These are phyloP conservation scores for Brachirus orientalis DNA, from an alignment of 2,113 vertebrate species.

Conservation along the genomic window DNA sequence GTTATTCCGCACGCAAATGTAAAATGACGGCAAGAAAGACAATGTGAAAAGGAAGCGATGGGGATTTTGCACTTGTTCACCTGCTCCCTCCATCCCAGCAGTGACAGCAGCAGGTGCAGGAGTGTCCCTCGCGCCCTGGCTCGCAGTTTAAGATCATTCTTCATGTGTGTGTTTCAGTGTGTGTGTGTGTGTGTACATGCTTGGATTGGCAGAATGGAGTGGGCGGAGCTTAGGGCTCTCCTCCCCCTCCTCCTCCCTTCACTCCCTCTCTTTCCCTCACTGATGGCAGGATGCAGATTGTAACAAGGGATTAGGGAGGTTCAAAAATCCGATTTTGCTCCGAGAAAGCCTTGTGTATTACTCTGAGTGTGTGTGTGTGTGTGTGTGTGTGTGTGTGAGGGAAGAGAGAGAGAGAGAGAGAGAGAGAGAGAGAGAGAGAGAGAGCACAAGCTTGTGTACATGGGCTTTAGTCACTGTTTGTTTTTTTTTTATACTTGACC, in stretches of 20 bases:
- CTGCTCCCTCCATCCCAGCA: constrained; percentile 71
- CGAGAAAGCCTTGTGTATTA: constrained; percentile 85
- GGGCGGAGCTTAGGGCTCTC: constrained; percentile 51
- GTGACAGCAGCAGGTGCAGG: constrained; percentile 34
- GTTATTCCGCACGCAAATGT: constrained; percentile 27
- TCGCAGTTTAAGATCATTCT: constrained; percentile 49
- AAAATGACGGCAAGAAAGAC: background rate
- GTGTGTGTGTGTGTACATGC: constrained; percentile 42
- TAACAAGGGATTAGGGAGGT: constrained; percentile 91
- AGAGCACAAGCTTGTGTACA: constrained; percentile 31
- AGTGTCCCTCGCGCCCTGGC: constrained; percentile 39
- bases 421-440: background rate
- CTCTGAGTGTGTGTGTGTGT: constrained; percentile 38
- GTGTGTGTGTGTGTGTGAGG: constrained; percentile 33
- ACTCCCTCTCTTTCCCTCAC: constrained; percentile 58
- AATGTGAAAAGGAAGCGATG: constrained; percentile 7
- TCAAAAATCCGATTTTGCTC: constrained; percentile 94
- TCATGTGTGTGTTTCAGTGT: constrained; percentile 34
- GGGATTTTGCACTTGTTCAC: constrained; percentile 33
- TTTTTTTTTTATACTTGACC: constrained; percentile 87
- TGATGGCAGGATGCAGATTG: constrained; percentile 92
- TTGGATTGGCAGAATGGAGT: constrained; percentile 54
- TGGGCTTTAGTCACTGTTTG: constrained; percentile 62
- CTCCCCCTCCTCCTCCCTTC: background rate
- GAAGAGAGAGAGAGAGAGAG: background rate